phyloP scores from a whole-genome alignment of 1,140 invertebrate genomes.

The Callitettix versicolor region DNA sequence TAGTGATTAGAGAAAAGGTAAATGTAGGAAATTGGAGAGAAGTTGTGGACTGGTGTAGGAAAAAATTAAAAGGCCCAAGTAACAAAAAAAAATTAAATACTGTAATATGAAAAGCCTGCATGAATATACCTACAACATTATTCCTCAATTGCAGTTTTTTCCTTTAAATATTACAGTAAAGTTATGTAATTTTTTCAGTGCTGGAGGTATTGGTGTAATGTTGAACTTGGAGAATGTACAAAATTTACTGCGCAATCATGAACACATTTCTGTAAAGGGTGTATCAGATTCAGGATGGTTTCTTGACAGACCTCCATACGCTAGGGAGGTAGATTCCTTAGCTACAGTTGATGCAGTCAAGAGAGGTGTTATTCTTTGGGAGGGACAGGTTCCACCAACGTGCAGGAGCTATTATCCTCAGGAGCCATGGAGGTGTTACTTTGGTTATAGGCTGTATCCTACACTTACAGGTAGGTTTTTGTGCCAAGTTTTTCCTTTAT shows the following conservation, averaged over 20 bases:
- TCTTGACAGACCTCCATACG: constrained; percentile 66
- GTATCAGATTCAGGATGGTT: constrained; percentile 91
- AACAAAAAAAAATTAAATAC: too few species aligned
- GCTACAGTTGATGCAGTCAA: constrained; percentile 55
- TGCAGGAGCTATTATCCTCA: constrained; percentile 55
- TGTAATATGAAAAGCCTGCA: too few species aligned
- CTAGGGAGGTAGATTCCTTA: constrained; percentile 32
- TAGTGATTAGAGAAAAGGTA: too few species aligned
- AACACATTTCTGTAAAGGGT: constrained; percentile 61
- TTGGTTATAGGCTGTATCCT: constrained; percentile 81
- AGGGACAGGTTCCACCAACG: constrained; percentile 61
- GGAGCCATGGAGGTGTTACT: constrained; percentile 85
- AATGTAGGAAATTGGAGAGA: too few species aligned
- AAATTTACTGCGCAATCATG: constrained; percentile 45
- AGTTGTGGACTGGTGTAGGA: too few species aligned
- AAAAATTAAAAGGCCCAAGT: too few species aligned
- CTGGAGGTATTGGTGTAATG: constrained; percentile 84
- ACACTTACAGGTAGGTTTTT: constrained; percentile 63
- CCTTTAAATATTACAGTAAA: too few species aligned
- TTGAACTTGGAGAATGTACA: constrained; percentile 76
- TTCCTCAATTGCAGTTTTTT: too few species aligned
- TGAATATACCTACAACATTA: too few species aligned
- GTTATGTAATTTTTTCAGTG: constrained; percentile 54
- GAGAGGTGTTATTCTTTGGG: constrained; percentile 73
- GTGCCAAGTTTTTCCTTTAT: too few species aligned